These are phyloP conservation scores for Asobara japonica DNA, from an alignment of 1,140 invertebrate genomes.

Conservation along the genomic window DNA sequence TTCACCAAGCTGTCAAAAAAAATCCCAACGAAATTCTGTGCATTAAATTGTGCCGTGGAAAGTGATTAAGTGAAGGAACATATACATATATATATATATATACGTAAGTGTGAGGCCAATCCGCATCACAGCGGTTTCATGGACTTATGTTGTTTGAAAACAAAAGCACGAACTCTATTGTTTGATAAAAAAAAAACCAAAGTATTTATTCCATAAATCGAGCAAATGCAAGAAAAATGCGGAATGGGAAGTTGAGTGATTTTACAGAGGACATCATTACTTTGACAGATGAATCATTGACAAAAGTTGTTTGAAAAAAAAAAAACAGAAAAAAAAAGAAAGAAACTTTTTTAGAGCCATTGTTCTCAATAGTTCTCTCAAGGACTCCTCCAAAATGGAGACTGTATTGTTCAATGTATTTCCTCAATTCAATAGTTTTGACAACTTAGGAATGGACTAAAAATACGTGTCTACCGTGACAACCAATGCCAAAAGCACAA, in stretches of 20 bases:
- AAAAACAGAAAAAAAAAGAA: conserved; percentile 26
- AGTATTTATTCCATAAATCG: background rate
- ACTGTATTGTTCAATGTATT: too few species aligned
- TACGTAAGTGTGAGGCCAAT: conserved; percentile 34
- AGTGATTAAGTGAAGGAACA: conserved; percentile 20
- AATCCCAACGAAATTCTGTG: background rate
- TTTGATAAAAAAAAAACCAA: conserved; percentile 15
- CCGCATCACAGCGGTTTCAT: conserved; percentile 30
- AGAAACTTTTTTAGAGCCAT: conserved; percentile 40
- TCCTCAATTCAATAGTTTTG: background rate
- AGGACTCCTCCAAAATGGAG: background rate
- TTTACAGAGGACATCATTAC: background rate
- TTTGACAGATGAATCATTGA: background rate
- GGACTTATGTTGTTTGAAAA: conserved; percentile 36
- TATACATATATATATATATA: conserved; percentile 26
- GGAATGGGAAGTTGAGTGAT: background rate
- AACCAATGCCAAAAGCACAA: background rate
- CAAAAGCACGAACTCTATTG: conserved; percentile 33
- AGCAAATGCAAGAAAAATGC: background rate
- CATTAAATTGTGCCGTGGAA: background rate
- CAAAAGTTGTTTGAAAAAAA: background rate
- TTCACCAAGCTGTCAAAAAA: background rate
- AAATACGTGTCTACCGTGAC: background rate
- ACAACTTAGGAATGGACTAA: background rate
- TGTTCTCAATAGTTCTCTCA: conserved; percentile 8